Percentiles rank a stretch among this genome's conserved stretches.
These are phyloP conservation scores for Drosophila micromelanica DNA, from an alignment of 1,140 invertebrate species.

Conservation along the genomic window DNA sequence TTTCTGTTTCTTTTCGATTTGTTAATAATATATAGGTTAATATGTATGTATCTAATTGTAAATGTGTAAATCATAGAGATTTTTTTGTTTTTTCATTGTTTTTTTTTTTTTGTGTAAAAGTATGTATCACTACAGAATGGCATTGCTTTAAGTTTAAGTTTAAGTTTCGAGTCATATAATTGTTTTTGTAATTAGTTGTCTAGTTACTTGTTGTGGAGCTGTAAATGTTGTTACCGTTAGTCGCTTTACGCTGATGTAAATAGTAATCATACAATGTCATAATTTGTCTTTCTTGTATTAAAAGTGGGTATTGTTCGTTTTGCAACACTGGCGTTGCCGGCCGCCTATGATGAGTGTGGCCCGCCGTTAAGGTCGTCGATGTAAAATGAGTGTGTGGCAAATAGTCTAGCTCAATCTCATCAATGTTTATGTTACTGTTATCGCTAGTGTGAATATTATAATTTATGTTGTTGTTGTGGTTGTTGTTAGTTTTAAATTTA, in stretches of 20 bases:
- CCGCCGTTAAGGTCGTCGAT: no score
- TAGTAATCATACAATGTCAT: constrained; percentile 81
- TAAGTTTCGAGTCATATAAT: constrained; percentile 41
- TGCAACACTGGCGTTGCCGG: constrained; percentile 27
- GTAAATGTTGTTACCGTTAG: constrained; percentile 28
- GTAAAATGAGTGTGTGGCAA: constrained; percentile 11
- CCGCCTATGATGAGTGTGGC: neutral
- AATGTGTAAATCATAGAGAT: constrained; percentile 12
- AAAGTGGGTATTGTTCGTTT: constrained; percentile 62
- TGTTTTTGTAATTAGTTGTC: constrained; percentile 32
- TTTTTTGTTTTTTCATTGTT: neutral
- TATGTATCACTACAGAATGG: constrained; percentile 81
- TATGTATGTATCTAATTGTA: constrained; percentile 37
- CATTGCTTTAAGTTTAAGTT: constrained; percentile 75
- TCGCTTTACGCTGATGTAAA: constrained; percentile 56
- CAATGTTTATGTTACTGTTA: constrained; percentile 6
- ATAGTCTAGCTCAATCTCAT: constrained; percentile 25
- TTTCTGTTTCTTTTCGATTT: constrained; percentile 39
- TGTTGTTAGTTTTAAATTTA: constrained; percentile 12
- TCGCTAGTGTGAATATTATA: constrained; percentile 26
- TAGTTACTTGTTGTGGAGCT: constrained; percentile 54
- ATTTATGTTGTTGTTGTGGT: constrained; percentile 26
- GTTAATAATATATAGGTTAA: constrained; percentile 29
- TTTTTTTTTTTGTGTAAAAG: constrained; percentile 10
- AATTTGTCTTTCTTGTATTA: constrained; percentile 74